Conservation (phyloP, 2,888 invertebrate genomes). For the Bombylius discolor region DNA sequence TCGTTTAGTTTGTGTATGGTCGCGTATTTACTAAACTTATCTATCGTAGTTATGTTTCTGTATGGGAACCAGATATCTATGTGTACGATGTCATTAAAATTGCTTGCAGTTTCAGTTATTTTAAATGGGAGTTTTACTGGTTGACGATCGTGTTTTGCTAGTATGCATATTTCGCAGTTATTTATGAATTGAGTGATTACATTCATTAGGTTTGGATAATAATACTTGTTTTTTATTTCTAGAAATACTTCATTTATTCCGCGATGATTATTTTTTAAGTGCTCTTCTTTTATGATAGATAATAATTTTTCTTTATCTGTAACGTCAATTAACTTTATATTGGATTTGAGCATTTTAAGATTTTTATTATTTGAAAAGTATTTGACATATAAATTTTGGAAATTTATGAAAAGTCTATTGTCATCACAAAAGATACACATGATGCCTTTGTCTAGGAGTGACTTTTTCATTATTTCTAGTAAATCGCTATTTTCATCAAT, state of each 20-base stretch:
- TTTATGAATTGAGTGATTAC: slow-evolving; percentile 8
- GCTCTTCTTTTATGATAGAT: slow-evolving; percentile 1
- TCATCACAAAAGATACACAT: background rate
- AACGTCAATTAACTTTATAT: background rate
- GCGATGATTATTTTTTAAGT: slow-evolving; percentile 8
- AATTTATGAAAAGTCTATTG: background rate
- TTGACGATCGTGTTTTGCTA: slow-evolving; percentile 15
- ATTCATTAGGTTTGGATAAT: slow-evolving; percentile 11
- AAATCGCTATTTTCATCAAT: background rate
- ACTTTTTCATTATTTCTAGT: background rate
- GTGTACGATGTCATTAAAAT: slow-evolving; percentile 9
- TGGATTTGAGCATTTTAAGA: background rate
- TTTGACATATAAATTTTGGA: background rate
- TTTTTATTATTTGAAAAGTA: background rate
- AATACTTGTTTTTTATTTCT: background rate
- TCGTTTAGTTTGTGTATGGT: slow-evolving; percentile 1
- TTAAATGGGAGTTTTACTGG: slow-evolving; percentile 12
- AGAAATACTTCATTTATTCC: background rate
- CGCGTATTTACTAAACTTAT: slow-evolving; percentile 4
- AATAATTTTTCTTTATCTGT: background rate
- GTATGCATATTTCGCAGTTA: slow-evolving; percentile 14
- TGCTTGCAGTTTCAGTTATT: slow-evolving; percentile 10
- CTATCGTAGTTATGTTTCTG: slow-evolving; percentile 1
- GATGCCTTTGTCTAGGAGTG: background rate
- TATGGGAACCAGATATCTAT: slow-evolving; percentile 7